These are phyloP conservation scores for Salvelinus sp. DNA, from an alignment of 2,113 vertebrate genomes.

Conservation along the genomic window DNA sequence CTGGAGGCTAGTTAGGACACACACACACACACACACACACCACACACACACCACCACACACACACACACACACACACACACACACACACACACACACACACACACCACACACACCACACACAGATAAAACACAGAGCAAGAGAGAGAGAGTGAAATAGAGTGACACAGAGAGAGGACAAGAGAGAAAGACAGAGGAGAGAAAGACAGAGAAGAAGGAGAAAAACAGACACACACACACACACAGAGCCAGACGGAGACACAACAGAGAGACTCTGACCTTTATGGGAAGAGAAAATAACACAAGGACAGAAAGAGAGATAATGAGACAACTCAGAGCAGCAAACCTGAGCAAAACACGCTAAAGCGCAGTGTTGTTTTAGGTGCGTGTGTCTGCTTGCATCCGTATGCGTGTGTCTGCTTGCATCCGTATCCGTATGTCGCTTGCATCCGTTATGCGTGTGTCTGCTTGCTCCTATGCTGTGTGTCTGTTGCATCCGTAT, in stretches of 20 bases:
- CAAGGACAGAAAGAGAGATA: slow-evolving; percentile 44
- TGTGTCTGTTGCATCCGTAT: neutral
- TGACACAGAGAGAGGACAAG: too few species aligned
- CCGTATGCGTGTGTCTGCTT: neutral
- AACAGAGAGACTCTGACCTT: slow-evolving; percentile 10
- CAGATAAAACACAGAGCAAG: too few species aligned
- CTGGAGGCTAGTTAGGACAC: slow-evolving; percentile 24
- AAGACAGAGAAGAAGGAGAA: too few species aligned
- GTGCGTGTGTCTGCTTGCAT: slow-evolving; percentile 1
- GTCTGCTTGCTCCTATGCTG: too few species aligned
- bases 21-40: neutral
- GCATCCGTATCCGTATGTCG: too few species aligned
- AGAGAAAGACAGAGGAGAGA: too few species aligned
- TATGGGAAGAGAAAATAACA: slow-evolving; percentile 34
- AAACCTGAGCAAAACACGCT: slow-evolving; percentile 4
- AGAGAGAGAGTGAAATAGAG: too few species aligned
- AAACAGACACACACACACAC: neutral
- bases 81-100: neutral
- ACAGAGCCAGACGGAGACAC: neutral
- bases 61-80: neutral
- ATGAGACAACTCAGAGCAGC: slow-evolving; percentile 39
- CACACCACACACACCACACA: neutral
- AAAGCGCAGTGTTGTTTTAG: slow-evolving; percentile 3
- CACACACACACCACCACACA: too few species aligned
- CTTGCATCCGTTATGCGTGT: too few species aligned